Evolutionary conservation across 1,140 invertebrate species (phyloP).

Genomic region (Galleria mellonella): DNA sequence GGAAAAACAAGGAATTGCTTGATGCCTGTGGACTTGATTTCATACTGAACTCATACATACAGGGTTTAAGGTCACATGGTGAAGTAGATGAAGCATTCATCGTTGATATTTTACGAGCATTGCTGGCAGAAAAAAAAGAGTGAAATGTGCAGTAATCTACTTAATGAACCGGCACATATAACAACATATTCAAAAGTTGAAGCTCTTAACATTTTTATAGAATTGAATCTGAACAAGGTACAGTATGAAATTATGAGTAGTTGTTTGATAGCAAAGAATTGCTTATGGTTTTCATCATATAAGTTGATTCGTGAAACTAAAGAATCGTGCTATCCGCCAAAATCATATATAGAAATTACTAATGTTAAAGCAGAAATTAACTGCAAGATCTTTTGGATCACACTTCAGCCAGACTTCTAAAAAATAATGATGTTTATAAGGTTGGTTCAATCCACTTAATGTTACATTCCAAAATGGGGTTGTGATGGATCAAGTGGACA

Average conservation of each 20-base stretch:
- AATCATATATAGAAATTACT: constrained; percentile 3
- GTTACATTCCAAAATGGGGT: constrained; percentile 5
- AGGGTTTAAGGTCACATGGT: too few species aligned
- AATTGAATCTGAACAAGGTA: too few species aligned
- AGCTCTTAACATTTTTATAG: too few species aligned
- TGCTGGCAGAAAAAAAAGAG: not conserved
- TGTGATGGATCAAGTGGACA: constrained; percentile 3
- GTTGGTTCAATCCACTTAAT: not conserved
- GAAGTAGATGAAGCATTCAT: too few species aligned
- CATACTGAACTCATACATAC: too few species aligned
- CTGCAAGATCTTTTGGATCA: constrained; percentile 3
- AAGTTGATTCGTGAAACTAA: not conserved
- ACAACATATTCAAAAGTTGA: too few species aligned
- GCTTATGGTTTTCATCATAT: constrained; percentile 1
- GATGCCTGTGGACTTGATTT: too few species aligned
- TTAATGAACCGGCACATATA: too few species aligned
- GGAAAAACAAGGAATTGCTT: not conserved
- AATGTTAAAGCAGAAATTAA: not conserved
- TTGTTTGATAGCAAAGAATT: constrained; percentile 1
- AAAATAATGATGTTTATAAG: not conserved
- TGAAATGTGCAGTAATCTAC: constrained; percentile 37
- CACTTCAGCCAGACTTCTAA: not conserved
- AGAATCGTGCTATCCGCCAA: too few species aligned
- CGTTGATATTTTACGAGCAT: too few species aligned
- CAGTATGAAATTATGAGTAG: not conserved